phyloP scores from a whole-genome alignment of 2,797 vertebrate species.

The Anabacerthia variegaticeps region DNA sequence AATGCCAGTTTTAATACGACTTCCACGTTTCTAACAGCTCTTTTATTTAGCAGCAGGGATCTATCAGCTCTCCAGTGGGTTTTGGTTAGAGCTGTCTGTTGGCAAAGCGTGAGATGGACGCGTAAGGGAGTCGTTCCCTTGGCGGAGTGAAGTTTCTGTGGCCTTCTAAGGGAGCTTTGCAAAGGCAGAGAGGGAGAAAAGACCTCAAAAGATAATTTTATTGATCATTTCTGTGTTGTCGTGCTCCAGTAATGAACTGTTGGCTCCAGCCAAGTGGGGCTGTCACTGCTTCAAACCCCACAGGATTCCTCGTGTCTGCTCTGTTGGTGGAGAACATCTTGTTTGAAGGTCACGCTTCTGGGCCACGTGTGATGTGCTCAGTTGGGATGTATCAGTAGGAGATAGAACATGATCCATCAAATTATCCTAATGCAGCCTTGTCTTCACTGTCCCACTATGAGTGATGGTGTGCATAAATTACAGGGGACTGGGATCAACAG shows the following conservation, averaged over 20 bases:
- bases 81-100: background rate
- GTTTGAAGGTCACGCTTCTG: background rate
- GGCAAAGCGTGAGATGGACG: rapidly evolving
- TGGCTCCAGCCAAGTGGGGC: background rate
- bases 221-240: background rate
- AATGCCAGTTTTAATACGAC: rapidly evolving
- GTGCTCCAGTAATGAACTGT: rapidly evolving
- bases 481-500: background rate
- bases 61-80: background rate
- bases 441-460: rapidly evolving
- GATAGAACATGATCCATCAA: background rate
- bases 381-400: background rate
- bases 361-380: background rate
- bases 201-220: background rate
- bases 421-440: background rate
- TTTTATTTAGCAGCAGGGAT: background rate
- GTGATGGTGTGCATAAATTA: rapidly evolving
- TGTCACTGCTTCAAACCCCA: background rate
- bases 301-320: background rate
- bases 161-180: background rate
- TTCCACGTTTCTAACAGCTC: background rate
- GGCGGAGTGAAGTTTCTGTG: background rate
- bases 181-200: background rate
- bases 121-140: rapidly evolving
- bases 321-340: rapidly evolving